A percentile compares a stretch with the other conserved stretches of the same genome.
Evolutionary conservation across 1,140 invertebrate species (phyloP).

Genomic region (Meteorus sp.): DNA sequence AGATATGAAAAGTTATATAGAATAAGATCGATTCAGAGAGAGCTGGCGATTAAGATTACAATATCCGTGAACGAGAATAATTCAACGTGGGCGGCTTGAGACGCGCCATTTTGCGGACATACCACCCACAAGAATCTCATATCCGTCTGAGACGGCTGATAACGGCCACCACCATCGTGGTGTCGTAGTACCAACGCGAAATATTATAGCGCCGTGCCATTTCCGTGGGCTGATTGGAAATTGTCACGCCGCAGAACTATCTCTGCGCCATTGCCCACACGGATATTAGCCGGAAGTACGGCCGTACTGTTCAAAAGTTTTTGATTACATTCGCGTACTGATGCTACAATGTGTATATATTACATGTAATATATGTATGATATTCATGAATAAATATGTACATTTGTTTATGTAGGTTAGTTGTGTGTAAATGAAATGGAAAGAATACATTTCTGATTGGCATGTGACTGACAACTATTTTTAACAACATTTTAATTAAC

Average conservation of each 20-base stretch:
- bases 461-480: no score
- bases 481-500: no score
- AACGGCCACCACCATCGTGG: conserved; percentile 29
- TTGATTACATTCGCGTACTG: conserved; percentile 29
- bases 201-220: conserved; percentile 35
- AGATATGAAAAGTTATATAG: no score
- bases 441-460: no score
- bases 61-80: conserved; percentile 42
- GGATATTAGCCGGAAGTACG: conserved; percentile 34
- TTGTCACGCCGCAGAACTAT: conserved; percentile 35
- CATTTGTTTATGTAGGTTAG: background rate
- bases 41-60: conserved; percentile 35
- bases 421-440: background rate
- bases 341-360: no score
- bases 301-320: conserved; percentile 28
- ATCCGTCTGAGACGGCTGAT: conserved; percentile 50
- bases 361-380: no score
- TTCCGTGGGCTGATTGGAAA: conserved; percentile 36
- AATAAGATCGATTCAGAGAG: no score
- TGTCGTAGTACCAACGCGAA: no score
- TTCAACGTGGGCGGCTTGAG: conserved; percentile 33
- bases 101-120: conserved; percentile 40
- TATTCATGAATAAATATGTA: background rate
- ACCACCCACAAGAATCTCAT: conserved; percentile 43
- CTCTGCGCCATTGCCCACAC: conserved; percentile 33